These are phyloP conservation scores for Nycticorax nycticorax DNA, from an alignment of 2,113 vertebrate genomes.

Conservation along the genomic window DNA sequence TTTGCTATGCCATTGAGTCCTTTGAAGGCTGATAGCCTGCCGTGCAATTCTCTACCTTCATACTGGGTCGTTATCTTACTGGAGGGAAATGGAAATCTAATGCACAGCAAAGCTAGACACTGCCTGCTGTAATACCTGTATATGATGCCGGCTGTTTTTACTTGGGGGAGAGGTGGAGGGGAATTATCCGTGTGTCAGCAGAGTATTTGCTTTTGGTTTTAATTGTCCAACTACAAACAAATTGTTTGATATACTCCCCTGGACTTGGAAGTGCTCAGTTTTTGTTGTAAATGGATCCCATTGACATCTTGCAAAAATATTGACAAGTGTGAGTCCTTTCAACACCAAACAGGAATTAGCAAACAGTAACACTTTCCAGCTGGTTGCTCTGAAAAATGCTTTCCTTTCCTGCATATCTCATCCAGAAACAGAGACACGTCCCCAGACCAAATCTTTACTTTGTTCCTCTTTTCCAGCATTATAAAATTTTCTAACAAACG, in stretches of 20 bases:
- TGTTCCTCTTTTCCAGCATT: background rate
- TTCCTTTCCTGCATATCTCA: background rate
- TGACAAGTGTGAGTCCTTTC: fast-evolving
- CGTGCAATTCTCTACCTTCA: background rate
- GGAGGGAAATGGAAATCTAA: background rate
- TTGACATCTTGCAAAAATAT: background rate
- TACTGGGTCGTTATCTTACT: background rate
- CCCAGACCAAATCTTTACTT: background rate
- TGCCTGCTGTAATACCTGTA: background rate
- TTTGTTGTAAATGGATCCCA: background rate
- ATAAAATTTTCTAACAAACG: background rate
- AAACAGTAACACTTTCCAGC: background rate
- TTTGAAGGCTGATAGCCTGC: background rate
- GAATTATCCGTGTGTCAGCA: background rate
- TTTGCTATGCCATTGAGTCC: background rate
- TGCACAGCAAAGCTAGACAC: background rate
- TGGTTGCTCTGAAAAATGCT: background rate
- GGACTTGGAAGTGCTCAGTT: background rate
- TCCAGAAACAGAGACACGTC: background rate
- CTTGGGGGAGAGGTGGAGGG: background rate
- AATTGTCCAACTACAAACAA: background rate
- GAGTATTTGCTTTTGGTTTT: background rate
- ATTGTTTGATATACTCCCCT: background rate
- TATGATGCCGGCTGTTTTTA: background rate
- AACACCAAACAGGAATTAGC: background rate